Base-by-base conservation (phyloP, 2,113 vertebrate species). In the Elaphurus davidianus region DNA sequence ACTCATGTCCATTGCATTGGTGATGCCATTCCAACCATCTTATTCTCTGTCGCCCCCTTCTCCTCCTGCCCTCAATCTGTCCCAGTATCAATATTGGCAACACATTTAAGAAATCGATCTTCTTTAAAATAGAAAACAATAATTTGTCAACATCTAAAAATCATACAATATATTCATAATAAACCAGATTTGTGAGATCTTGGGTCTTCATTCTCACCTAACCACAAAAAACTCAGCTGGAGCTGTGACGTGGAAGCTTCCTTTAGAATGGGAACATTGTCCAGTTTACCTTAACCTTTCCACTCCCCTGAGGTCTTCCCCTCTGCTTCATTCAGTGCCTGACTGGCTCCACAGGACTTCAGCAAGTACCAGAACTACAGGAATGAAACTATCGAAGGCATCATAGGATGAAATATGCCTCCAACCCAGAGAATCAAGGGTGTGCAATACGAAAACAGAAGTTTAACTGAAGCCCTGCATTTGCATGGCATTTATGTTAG, bases 71-170 rank as follows among this genome's bases (percentile, higher is more conserved):
- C 71, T 76, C 40, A 76, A 3, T 76, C 12, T 76, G 36, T 43
- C 71, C 40, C 71, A 76, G 23, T 7, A 76, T 76, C 40, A 76
- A 3, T 27, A 27, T 30, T 28, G 28, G n/a, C 59, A 92, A 50
- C 8, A 78, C 0, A 57, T 92, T 67, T n/a, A 93, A 88, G 57
- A 91, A 71, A 90, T 76, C 16, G 7, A 1, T 57, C 57, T 45
- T 81, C 57, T 74, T 84, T 67, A 59, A 79, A 94, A 81, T 14
- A 52, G 12, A 36, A 91, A 82, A 89, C 8, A 62, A 43, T 81
- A 50, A 43, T 87, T 74, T 50, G 6, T 43, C 5, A 25, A 43
- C 23, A 54, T 52, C 67, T 40, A 33, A 83, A 89, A 89, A 54
- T 47, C 47, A 83, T n/a, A 14, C 17, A 40, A 25, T 3, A 33